These are phyloP conservation scores for Dasysyrphus albostriatus DNA, from an alignment of 2,888 invertebrate species.

Conservation along the genomic window DNA sequence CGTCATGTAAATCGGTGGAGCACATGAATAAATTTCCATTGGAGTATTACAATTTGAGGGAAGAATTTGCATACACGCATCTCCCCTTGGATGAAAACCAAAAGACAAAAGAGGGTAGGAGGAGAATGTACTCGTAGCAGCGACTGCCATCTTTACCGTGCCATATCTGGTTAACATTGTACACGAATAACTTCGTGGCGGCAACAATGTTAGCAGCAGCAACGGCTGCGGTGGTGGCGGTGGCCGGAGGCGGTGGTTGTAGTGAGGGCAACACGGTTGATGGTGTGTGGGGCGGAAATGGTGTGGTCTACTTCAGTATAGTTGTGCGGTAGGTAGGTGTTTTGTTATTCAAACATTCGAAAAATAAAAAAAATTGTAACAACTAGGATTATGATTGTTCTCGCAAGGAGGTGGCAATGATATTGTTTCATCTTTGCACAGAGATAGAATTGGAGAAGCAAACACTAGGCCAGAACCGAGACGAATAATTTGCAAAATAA, in stretches of 20 bases:
- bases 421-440: slow-evolving; percentile 20
- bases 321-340: slow-evolving; percentile 32
- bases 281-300: not conserved
- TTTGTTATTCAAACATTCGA: slow-evolving; percentile 63
- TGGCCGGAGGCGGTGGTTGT: not conserved
- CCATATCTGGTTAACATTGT: slow-evolving; percentile 49
- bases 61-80: slow-evolving; percentile 64
- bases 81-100: not conserved
- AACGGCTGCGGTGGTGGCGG: not conserved
- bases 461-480: slow-evolving; percentile 2
- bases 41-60: slow-evolving; percentile 64
- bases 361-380: slow-evolving; percentile 24
- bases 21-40: slow-evolving; percentile 75
- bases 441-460: slow-evolving; percentile 29
- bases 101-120: slow-evolving; percentile 6
- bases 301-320: not conserved
- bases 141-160: not conserved
- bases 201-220: slow-evolving; percentile 43
- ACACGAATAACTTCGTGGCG: slow-evolving; percentile 70
- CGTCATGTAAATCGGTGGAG: slow-evolving; percentile 65
- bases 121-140: not conserved
- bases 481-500: slow-evolving; percentile 27
- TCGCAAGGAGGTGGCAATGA: slow-evolving; percentile 47
- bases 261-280: not conserved
- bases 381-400: slow-evolving; percentile 64